Conservation (phyloP, 2,888 invertebrate species). For the Archaeoteleia sp. region DNA sequence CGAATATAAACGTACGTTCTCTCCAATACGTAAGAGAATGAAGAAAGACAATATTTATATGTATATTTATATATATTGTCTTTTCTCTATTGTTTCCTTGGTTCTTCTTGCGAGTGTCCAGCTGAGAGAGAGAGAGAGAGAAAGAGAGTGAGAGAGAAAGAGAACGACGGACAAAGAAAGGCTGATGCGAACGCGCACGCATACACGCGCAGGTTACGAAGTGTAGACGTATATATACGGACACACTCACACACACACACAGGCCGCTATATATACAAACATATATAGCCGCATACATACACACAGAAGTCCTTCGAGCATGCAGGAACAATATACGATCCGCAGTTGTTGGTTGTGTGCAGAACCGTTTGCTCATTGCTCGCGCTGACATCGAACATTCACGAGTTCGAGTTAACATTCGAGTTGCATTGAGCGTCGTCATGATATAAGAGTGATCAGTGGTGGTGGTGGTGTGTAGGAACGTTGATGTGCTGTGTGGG, state of each 20-base stretch:
- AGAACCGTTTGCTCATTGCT: constrained; percentile 14
- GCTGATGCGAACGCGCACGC: constrained; percentile 34
- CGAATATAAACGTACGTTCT: too few species aligned
- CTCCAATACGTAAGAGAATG: too few species aligned
- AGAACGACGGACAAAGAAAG: constrained; percentile 32
- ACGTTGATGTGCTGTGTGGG: constrained; percentile 30
- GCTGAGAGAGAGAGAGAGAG: constrained; percentile 10
- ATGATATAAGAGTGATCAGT: constrained; percentile 4
- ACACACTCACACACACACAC: neutral
- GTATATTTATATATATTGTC: too few species aligned
- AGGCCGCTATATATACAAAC: neutral
- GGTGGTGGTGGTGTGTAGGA: constrained; percentile 13
- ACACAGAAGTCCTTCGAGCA: constrained; percentile 14
- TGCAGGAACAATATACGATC: constrained; percentile 18
- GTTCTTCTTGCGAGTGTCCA: too few species aligned
- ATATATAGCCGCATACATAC: neutral
- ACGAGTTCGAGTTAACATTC: constrained; percentile 1
- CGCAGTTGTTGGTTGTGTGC: constrained; percentile 10
- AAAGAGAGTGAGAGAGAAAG: constrained; percentile 6
- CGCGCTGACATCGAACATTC: constrained; percentile 9
- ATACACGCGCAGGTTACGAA: constrained; percentile 33
- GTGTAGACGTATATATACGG: constrained; percentile 11
- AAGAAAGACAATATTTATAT: too few species aligned
- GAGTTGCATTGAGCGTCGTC: neutral
- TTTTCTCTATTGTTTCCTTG: too few species aligned